phyloP scores from a whole-genome alignment of 2,888 invertebrate genomes.

The Itoplectis maculator region DNA sequence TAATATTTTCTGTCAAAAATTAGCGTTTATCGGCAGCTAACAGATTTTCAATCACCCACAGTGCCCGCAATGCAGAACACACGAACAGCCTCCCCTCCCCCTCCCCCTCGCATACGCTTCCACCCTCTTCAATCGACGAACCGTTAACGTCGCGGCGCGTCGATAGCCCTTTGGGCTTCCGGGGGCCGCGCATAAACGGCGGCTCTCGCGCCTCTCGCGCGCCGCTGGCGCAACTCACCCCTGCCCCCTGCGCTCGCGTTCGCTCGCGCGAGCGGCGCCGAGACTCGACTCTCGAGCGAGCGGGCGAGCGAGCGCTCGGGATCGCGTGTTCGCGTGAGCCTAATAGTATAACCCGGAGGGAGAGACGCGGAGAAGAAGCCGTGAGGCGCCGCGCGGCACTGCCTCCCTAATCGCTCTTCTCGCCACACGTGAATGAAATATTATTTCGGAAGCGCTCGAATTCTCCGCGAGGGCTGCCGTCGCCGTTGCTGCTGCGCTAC shows the following conservation, averaged over 20 bases:
- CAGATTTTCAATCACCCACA: no score
- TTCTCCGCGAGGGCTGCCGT: slow-evolving; percentile 22
- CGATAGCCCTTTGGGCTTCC: no score
- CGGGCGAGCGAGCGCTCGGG: slow-evolving; percentile 58
- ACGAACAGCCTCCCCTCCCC: no score
- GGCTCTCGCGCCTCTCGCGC: no score
- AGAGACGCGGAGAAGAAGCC: slow-evolving; percentile 72
- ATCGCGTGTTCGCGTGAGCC: slow-evolving; percentile 79
- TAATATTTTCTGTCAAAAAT: no score
- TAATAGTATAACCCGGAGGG: slow-evolving; percentile 71
- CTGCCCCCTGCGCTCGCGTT: slow-evolving; percentile 63
- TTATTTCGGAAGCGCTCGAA: slow-evolving; percentile 76
- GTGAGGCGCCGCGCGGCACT: slow-evolving; percentile 39
- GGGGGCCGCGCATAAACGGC: no score
- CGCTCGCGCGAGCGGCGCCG: slow-evolving; percentile 63
- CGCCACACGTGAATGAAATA: slow-evolving; percentile 73
- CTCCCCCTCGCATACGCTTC: slow-evolving; percentile 63
- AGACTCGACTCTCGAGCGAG: slow-evolving; percentile 48
- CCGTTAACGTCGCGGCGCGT: slow-evolving; percentile 45
- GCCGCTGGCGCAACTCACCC: no score
- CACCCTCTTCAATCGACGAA: slow-evolving; percentile 28
- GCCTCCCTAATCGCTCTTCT: slow-evolving; percentile 56
- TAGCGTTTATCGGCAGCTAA: no score
- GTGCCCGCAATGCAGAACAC: no score
- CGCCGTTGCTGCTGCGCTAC: slow-evolving; percentile 49